Conservation (phyloP, 2,797 vertebrate genomes). For the Alectoris magna region DNA sequence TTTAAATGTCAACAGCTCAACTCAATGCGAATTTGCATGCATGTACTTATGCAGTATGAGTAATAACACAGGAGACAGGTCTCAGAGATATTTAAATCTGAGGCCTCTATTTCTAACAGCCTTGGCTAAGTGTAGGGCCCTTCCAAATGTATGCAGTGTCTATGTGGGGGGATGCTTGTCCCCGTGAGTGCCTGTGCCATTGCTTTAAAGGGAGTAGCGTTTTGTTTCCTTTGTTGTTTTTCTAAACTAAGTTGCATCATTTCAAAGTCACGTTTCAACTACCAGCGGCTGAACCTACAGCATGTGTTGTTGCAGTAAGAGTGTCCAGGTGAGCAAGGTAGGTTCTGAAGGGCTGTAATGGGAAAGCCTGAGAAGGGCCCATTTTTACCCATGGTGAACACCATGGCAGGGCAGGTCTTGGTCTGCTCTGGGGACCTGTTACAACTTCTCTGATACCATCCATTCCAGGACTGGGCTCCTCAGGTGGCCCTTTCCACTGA, state of each 20-base stretch:
- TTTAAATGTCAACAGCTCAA: slow-evolving; percentile 64
- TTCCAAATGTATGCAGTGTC: rapidly evolving
- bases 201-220: too few relatives aligned
- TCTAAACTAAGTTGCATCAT: background rate
- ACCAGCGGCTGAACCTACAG: background rate
- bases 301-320: background rate
- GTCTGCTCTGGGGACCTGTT: background rate
- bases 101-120: background rate
- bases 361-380: background rate
- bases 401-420: background rate
- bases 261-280: background rate
- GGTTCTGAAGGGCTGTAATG: background rate
- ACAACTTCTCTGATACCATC: background rate
- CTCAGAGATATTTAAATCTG: slow-evolving; percentile 13
- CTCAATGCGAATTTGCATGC: background rate
- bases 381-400: background rate
- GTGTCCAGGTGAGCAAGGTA: background rate
- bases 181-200: too few relatives aligned
- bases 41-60: slow-evolving; percentile 31
- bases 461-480: slow-evolving; percentile 9
- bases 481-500: slow-evolving; percentile 5
- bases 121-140: background rate
- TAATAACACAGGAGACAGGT: slow-evolving; percentile 45
- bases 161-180: background rate
- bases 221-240: background rate